Percentiles rank a stretch among this genome's conserved stretches.
Conservation (phyloP, 2,888 invertebrate genomes). For the Caenorhabditis afra region DNA sequence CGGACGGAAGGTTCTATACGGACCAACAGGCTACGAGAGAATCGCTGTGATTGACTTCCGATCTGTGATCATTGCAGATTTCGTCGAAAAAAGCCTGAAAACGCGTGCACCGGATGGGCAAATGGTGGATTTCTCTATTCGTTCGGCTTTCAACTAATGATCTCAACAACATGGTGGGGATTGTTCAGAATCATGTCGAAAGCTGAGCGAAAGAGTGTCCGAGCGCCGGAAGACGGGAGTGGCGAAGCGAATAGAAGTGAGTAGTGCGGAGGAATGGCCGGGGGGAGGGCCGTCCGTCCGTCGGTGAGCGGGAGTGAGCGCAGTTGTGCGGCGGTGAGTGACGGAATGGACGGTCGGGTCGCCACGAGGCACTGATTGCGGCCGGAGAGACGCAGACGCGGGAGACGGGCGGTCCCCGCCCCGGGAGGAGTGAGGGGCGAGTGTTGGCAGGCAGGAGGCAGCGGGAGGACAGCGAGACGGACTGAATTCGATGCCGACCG, state of each 20-base stretch:
- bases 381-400: conserved; percentile 4
- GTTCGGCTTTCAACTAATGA: conserved; percentile 58
- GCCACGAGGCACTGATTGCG: background rate
- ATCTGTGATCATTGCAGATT: no score
- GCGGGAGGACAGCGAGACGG: conserved; percentile 25
- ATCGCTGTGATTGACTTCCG: no score
- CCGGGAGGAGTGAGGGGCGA: conserved; percentile 1
- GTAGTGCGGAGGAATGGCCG: conserved; percentile 17
- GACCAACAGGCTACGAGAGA: no score
- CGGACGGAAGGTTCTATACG: no score
- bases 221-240: background rate
- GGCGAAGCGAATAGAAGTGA: background rate
- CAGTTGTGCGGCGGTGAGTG: conserved; percentile 17
- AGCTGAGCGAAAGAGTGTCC: conserved; percentile 56
- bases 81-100: background rate
- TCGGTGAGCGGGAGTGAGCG: conserved; percentile 22
- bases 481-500: conserved; percentile 49
- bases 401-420: conserved; percentile 17
- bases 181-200: conserved; percentile 58
- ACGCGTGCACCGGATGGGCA: background rate
- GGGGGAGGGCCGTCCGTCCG: background rate
- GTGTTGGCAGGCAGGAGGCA: no score
- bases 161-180: conserved; percentile 50
- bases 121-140: conserved; percentile 37
- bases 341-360: conserved; percentile 22